Evolutionary conservation across 2,888 invertebrate species (phyloP), one percentile per base, ranked within the genome.

Genomic region (Hedya salicella): DNA sequence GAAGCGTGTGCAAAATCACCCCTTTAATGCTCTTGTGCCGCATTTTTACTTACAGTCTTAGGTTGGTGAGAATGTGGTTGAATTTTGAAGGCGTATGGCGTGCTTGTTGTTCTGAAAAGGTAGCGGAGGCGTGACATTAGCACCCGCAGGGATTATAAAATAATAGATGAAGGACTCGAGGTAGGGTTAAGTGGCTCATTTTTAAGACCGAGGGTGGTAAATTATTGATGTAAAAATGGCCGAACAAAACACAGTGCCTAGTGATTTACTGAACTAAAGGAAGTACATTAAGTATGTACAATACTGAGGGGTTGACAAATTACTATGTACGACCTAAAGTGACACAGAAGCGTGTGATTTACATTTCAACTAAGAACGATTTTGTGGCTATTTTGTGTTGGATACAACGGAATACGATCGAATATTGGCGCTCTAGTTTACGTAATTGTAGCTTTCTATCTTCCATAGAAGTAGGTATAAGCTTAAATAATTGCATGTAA

Each of bases 71-170:
- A 69, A 73, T 78, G 82, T 32, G 40, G 13, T 14, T 14, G 61
- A 11, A 40, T 68, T 46, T 61, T 71, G 69, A 68, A 73, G 78
- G 77, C 78, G 80, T 85, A 80, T 79, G 81, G 82, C 81, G 79
- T 85, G 52, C 46, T 53, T 60, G 85, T 88, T 87, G 85, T 85
- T 82, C 76, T 79, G 82, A 85, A 84, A 84, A 83, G 78, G 85
- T 78, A 77, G 80, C 79, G 79, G 82, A 92, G 91, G 91, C 91
- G 91, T 91, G 89, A 91, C 89, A 89, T 90, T 92, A 82, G 81
- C 91, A 87, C 91, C 89, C 83, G 83, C 73, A 74, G 82, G 87
- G 86, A 83, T 85, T 85, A 83, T 83, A 75, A 87, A 90, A 89
- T 90, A 85, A 89, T 88, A 78, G 75, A 88, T 87, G 88, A 89